Percentiles rank a stretch among this genome's conserved stretches.
These are phyloP conservation scores for Yponomeuta evonymella DNA, from an alignment of 2,888 invertebrate genomes.

Conservation along the genomic window DNA sequence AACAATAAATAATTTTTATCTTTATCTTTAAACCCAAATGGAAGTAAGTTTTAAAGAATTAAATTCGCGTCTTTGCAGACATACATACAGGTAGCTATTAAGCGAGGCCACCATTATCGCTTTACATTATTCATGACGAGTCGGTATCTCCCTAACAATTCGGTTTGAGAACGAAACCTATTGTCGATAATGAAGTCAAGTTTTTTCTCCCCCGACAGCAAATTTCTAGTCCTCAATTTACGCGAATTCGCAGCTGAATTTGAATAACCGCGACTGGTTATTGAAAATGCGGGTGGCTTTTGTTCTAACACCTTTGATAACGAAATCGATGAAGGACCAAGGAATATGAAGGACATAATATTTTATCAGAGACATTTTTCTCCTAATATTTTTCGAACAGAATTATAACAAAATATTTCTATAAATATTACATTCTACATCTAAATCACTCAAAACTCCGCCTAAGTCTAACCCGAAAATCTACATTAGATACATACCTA, in stretches of 20 bases:
- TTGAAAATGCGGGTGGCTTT: no score
- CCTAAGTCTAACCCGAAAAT: no score
- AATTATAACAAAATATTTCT: no score
- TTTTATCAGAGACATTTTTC: no score
- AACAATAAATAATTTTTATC: no score
- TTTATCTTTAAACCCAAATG: constrained; percentile 16
- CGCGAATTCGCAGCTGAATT: constrained; percentile 3
- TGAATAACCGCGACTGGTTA: not conserved
- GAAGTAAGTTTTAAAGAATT: constrained; percentile 47
- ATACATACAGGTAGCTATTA: constrained; percentile 57
- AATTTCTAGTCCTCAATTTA: constrained; percentile 44
- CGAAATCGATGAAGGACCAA: no score
- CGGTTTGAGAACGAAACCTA: constrained; percentile 54
- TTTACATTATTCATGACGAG: constrained; percentile 68
- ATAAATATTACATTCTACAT: no score
- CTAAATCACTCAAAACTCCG: no score
- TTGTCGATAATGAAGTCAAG: constrained; percentile 62
- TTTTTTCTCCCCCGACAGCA: constrained; percentile 48
- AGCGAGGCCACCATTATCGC: constrained; percentile 57
- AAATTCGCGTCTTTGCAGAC: constrained; percentile 60
- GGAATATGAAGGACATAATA: no score
- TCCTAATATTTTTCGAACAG: no score
- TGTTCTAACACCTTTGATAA: no score
- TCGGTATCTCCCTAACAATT: constrained; percentile 64
- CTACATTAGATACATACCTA: not conserved